Base-by-base conservation (phyloP, 2,888 invertebrate species). In the Nephrotoma appendiculata region DNA sequence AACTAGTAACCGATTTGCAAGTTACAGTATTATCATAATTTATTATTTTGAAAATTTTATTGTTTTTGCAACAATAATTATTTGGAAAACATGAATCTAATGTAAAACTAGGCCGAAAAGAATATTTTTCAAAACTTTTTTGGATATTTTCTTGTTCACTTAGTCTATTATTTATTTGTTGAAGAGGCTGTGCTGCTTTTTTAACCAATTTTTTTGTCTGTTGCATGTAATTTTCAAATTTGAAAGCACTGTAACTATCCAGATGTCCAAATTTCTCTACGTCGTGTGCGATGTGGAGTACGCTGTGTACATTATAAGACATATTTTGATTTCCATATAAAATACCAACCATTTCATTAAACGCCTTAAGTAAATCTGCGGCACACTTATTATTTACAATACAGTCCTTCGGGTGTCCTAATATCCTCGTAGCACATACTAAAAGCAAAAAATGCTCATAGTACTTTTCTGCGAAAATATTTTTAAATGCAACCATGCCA, bases 291-390 rank as follows among this genome's bases (percentile, higher is more conserved):
- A 87, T 57, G 45, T 87, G 87, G 11, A 87, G 41, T 41, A 87
- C 41, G 83, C 57, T 86, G 71, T 88, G 88, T 48, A 88, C 86
- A 85, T 88, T 88, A 87, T 87, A 87, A 15, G 87, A 86, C 41
- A 88, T 43, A 86, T 87, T 45, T 85, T 87, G 86, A 85, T 85
- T 87, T 19, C 87, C 87, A 87, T 87, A 88, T 15, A 88, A 83
- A 71, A 44, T 86, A 52, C 15, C 71, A 86, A 87, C 87, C 57
- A 71, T 42, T 52, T 31, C 71, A 19, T 87, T 84, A 85, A 88
- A 88, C 19, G 86, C 43, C 48, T 83, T 83, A 42, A 86, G 19
- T 11, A 88, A n/a, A n/a, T n/a, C n/a, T n/a, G n/a, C n/a, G n/a
- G 83, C 85, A 41, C 86, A 41, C 86, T 45, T 71, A 87, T 83